Conservation (phyloP, 2,797 vertebrate species). For the Cossypha polioptera region DNA sequence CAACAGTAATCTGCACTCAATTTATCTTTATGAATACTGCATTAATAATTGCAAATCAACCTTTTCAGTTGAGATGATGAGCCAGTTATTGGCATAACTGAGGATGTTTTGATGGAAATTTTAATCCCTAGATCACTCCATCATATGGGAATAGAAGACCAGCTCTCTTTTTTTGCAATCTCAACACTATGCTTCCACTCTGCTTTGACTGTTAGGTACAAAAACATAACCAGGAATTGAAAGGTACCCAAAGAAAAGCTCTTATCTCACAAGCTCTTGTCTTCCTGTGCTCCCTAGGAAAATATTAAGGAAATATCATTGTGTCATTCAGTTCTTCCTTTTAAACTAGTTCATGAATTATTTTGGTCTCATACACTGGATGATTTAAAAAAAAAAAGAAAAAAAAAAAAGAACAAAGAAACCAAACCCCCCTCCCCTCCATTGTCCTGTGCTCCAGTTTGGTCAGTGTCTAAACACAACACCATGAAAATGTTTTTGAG, state of each 20-base stretch:
- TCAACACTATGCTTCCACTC: neutral
- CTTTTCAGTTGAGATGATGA: neutral
- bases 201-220: neutral
- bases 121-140: neutral
- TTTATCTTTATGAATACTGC: neutral
- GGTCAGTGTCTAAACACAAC: neutral
- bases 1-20: neutral
- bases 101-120: neutral
- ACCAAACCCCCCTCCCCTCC: rapidly evolving
- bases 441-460: neutral
- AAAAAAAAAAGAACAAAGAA: neutral
- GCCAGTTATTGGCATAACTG: neutral
- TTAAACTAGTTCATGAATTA: neutral
- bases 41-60: neutral
- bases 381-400: neutral
- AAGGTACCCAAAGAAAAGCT: neutral
- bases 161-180: neutral
- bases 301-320: neutral
- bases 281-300: neutral
- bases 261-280: neutral
- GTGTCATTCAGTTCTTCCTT: neutral
- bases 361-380: neutral
- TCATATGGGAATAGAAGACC: neutral
- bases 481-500: neutral
- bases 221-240: neutral